These are phyloP conservation scores for Leiothrix lutea DNA, from an alignment of 2,113 vertebrate genomes.

Conservation along the genomic window DNA sequence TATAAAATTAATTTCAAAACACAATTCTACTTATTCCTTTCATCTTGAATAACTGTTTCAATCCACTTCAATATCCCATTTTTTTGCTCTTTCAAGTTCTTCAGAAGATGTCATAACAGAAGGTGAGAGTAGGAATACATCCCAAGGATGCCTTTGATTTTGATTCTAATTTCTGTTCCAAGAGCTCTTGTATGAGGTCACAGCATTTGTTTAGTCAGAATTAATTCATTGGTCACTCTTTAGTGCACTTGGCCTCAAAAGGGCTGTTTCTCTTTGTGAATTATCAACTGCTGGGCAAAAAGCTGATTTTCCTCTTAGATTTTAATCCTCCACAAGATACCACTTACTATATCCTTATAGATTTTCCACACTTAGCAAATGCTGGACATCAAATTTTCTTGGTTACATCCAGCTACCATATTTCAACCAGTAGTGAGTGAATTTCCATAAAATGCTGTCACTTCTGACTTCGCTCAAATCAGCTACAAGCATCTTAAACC, in stretches of 20 bases:
- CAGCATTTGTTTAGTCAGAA: not conserved
- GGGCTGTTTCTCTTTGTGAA: not conserved
- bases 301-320: not conserved
- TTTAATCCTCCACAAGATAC: not conserved
- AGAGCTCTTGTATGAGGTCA: not conserved
- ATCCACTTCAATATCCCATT: not conserved
- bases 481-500: not conserved
- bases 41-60: not conserved
- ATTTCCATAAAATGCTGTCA: not conserved
- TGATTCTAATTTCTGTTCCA: not conserved
- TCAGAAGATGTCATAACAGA: not conserved
- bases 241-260: not conserved
- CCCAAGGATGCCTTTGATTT: not conserved
- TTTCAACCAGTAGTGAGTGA: not conserved
- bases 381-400: not conserved
- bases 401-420: not conserved
- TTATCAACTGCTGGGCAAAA: not conserved
- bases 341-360: not conserved
- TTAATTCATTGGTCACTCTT: not conserved
- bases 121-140: not conserved
- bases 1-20: not conserved
- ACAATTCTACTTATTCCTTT: not conserved
- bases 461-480: not conserved
- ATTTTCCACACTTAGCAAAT: not conserved
- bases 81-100: not conserved